Evolutionary conservation across 2,113 vertebrate species (phyloP).

Genomic region (Limnothrissa miodon): DNA sequence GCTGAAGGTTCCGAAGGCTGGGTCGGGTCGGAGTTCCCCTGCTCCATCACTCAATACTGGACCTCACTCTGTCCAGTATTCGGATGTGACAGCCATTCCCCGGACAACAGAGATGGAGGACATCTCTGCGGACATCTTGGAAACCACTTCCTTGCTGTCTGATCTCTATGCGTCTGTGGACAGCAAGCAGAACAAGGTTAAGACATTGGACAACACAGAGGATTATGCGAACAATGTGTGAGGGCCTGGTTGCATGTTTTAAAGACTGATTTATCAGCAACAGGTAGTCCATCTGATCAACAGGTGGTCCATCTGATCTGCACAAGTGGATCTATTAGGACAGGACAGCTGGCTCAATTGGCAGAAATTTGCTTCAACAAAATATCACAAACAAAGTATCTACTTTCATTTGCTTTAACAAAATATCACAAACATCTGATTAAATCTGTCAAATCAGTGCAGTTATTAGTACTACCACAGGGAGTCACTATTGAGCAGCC

Average conservation of each 20-base stretch:
- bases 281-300: not conserved
- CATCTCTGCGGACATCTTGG: slow-evolving; percentile 31
- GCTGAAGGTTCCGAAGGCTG: slow-evolving; percentile 59
- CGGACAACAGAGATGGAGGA: slow-evolving; percentile 27
- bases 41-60: not conserved
- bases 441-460: not conserved
- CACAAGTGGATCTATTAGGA: not conserved
- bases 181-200: slow-evolving; percentile 56
- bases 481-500: not conserved
- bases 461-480: not conserved
- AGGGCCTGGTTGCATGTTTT: slow-evolving; percentile 31
- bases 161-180: slow-evolving; percentile 72
- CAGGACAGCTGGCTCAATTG: not conserved
- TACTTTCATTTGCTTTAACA: not conserved
- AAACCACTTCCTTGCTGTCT: slow-evolving; percentile 49
- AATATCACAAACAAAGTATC: not conserved
- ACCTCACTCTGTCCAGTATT: slow-evolving; percentile 54
- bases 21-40: slow-evolving; percentile 51
- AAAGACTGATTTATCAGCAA: not conserved
- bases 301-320: not conserved
- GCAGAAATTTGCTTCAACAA: not conserved
- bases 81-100: slow-evolving; percentile 48
- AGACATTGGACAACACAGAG: slow-evolving; percentile 43
- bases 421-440: not conserved
- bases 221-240: slow-evolving; percentile 67